phyloP scores from a whole-genome alignment of 1,140 invertebrate species.

The Caenorhabditis briggsae region DNA sequence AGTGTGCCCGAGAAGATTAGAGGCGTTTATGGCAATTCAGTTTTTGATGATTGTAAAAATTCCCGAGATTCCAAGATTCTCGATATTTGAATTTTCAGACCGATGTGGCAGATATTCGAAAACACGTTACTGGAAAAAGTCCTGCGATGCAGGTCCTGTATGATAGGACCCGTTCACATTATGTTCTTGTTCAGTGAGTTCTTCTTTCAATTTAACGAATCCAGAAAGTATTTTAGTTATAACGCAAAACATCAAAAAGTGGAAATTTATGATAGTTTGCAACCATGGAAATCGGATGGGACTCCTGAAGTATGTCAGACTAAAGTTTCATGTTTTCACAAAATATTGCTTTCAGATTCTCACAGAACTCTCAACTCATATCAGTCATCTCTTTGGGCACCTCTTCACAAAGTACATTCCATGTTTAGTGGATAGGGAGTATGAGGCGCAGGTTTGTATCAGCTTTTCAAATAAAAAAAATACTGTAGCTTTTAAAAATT shows the following conservation, averaged over 20 bases:
- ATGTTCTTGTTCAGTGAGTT: neutral
- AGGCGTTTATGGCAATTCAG: neutral
- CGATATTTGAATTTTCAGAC: neutral
- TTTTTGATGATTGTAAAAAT: neutral
- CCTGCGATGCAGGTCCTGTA: neutral
- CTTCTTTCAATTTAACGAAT: neutral
- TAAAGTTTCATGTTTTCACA: neutral
- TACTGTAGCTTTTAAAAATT: too few species aligned
- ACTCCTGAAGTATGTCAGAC: neutral
- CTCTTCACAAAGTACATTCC: neutral
- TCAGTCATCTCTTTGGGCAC: neutral
- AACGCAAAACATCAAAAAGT: neutral
- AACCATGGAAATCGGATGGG: neutral
- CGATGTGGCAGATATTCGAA: neutral
- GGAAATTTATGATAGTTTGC: neutral
- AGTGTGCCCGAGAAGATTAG: neutral
- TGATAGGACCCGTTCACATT: neutral
- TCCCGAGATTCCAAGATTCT: too few species aligned
- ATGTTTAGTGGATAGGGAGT: neutral
- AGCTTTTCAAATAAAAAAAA: too few species aligned
- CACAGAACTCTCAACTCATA: neutral
- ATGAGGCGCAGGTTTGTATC: neutral
- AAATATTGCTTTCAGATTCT: neutral
- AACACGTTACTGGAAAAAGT: neutral
- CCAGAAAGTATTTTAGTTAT: neutral